phyloP scores from a whole-genome alignment of 1,140 invertebrate genomes.

The Onthophagus taurus region DNA sequence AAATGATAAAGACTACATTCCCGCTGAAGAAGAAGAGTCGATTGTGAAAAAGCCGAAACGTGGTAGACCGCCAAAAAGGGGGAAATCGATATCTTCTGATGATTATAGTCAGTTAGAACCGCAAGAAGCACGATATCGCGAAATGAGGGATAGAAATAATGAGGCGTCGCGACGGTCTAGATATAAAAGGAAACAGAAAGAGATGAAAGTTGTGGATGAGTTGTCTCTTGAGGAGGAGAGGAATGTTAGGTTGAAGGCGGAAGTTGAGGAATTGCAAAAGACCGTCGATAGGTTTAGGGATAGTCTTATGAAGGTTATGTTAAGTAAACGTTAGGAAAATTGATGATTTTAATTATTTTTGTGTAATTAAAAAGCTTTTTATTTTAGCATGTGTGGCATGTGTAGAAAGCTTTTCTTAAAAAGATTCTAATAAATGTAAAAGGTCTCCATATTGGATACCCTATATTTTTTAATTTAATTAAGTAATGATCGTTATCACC shows the following conservation, averaged over 20 bases:
- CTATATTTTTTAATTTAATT: too few species aligned
- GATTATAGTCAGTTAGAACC: slow-evolving; percentile 16
- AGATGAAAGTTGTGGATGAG: slow-evolving; percentile 35
- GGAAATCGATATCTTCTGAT: slow-evolving; percentile 28
- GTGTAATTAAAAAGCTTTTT: neutral
- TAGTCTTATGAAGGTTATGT: slow-evolving; percentile 34
- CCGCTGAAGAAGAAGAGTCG: neutral
- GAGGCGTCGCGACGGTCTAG: slow-evolving; percentile 62
- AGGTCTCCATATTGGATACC: too few species aligned
- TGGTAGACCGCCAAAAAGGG: slow-evolving; percentile 29
- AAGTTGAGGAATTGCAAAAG: slow-evolving; percentile 33
- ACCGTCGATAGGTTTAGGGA: slow-evolving; percentile 31
- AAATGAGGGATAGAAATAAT: slow-evolving; percentile 64
- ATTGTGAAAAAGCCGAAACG: slow-evolving; percentile 16
- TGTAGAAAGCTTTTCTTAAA: too few species aligned
- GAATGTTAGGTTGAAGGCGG: slow-evolving; percentile 32
- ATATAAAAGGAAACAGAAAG: slow-evolving; percentile 60
- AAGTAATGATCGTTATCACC: too few species aligned
- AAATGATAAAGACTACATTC: neutral
- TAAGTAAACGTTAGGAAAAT: slow-evolving; percentile 12
- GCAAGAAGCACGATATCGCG: slow-evolving; percentile 44
- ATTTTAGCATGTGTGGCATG: neutral
- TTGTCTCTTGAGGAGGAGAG: slow-evolving; percentile 23
- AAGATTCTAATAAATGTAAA: too few species aligned
- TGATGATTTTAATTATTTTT: slow-evolving; percentile 3